These are phyloP conservation scores for Sipha flava DNA, from an alignment of 1,140 invertebrate genomes.

Conservation along the genomic window DNA sequence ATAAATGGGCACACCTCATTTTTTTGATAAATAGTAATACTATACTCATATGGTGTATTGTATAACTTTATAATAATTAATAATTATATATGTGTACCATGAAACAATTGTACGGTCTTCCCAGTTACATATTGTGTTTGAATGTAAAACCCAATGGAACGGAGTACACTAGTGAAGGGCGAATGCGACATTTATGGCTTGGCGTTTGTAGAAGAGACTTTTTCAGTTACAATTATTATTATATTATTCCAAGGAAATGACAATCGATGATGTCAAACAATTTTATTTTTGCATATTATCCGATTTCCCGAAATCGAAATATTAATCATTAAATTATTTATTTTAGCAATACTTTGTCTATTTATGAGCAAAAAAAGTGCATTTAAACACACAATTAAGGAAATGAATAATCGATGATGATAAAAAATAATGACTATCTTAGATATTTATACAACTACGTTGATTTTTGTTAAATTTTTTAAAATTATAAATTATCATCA, in stretches of 20 bases:
- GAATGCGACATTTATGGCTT: constrained; percentile 4
- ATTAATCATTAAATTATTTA: too few species aligned
- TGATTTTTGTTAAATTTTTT: too few species aligned
- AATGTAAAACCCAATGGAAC: not conserved
- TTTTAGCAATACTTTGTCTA: too few species aligned
- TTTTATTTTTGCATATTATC: too few species aligned
- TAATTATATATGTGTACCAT: not conserved
- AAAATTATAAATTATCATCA: too few species aligned
- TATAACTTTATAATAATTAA: not conserved
- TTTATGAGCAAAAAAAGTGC: too few species aligned
- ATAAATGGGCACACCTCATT: not conserved
- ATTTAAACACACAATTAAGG: too few species aligned
- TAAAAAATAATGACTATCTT: too few species aligned
- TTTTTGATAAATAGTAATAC: constrained; percentile 24
- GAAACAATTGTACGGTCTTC: constrained; percentile 7
- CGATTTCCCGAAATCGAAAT: too few species aligned
- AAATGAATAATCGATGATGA: too few species aligned
- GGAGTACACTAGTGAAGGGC: constrained; percentile 2
- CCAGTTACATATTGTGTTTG: not conserved
- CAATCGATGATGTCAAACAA: not conserved
- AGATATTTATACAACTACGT: too few species aligned
- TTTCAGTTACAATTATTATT: not conserved
- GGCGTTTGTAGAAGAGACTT: not conserved
- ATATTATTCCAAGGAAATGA: not conserved
- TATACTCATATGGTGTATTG: not conserved